Conservation (phyloP, 2,888 invertebrate species). For the Anthrax anthrax region DNA sequence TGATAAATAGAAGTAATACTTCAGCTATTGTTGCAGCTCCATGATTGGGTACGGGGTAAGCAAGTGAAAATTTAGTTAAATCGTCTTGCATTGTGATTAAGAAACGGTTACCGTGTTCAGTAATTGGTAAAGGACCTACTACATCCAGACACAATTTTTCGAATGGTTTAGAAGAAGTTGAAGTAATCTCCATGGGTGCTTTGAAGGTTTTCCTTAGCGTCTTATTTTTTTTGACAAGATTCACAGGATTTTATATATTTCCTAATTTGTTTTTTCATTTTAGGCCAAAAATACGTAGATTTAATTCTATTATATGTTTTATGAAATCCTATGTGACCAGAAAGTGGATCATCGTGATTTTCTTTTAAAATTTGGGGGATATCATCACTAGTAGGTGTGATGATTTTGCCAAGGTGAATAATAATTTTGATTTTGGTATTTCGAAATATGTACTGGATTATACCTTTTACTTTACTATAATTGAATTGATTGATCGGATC, state of each 20-base stretch:
- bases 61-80: constrained; percentile 22
- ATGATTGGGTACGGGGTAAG: constrained; percentile 19
- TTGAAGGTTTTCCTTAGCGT: constrained; percentile 10
- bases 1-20: background rate
- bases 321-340: constrained; percentile 3
- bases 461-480: constrained; percentile 3
- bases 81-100: constrained; percentile 25
- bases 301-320: constrained; percentile 7
- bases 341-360: background rate
- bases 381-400: background rate
- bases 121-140: constrained; percentile 7
- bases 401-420: background rate
- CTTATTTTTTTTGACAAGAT: constrained; percentile 22
- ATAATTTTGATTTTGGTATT: background rate
- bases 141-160: constrained; percentile 3
- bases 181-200: constrained; percentile 15
- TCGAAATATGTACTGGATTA: background rate
- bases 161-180: constrained; percentile 1
- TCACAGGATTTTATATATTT: constrained; percentile 19
- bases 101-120: constrained; percentile 12
- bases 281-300: constrained; percentile 19
- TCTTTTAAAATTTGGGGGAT: constrained; percentile 6
- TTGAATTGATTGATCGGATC: constrained; percentile 1
- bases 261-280: constrained; percentile 21
- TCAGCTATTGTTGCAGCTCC: constrained; percentile 21